Conservation (phyloP, 2,113 vertebrate species). For the Mobula birostris region DNA sequence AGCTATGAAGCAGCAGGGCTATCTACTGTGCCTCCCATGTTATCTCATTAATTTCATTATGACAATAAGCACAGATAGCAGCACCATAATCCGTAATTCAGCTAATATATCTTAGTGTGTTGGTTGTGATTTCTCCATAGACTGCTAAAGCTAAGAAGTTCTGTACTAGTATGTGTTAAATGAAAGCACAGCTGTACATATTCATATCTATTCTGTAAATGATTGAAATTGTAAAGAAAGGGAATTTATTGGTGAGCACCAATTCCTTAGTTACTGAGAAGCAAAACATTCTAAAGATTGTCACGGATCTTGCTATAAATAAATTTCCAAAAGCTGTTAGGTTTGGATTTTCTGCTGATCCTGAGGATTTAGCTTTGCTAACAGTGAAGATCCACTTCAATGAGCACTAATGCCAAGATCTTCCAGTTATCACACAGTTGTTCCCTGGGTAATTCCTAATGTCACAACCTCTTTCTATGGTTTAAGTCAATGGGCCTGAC, state of each 20-base stretch:
- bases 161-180: background rate
- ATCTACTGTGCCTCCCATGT: too few species aligned
- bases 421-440: constrained; percentile 35
- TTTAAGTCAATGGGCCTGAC: constrained; percentile 32
- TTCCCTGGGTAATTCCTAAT: constrained; percentile 32
- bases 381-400: constrained; percentile 36
- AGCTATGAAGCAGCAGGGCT: too few species aligned
- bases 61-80: background rate
- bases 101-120: background rate
- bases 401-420: constrained; percentile 32
- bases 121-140: background rate
- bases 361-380: constrained; percentile 35
- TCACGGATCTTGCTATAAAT: constrained; percentile 11
- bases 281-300: constrained; percentile 27
- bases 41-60: background rate
- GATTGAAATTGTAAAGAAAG: background rate
- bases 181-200: background rate
- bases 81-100: background rate
- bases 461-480: constrained; percentile 28
- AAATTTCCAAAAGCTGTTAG: constrained; percentile 31
- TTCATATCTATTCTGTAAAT: background rate
- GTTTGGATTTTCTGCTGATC: constrained; percentile 35
- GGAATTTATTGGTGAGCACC: background rate
- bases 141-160: background rate
- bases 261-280: constrained; percentile 31